Evolutionary conservation across 2,888 invertebrate species (phyloP).

Genomic region (Rotaria magnacalcarata): DNA sequence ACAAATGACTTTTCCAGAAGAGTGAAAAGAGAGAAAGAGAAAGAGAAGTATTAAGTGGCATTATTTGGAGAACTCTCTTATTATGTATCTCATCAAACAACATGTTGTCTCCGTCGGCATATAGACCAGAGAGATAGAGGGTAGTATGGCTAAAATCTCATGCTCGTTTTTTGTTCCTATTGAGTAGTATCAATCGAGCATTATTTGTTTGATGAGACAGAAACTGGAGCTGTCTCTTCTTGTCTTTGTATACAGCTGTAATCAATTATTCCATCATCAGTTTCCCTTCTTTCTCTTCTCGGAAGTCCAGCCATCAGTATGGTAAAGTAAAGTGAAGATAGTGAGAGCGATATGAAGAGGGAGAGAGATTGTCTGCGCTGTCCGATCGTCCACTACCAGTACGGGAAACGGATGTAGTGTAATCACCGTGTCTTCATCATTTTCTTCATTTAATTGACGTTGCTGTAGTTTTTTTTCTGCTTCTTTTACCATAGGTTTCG

Average conservation of each 20-base stretch:
- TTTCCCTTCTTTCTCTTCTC: neutral
- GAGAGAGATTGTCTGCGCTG: neutral
- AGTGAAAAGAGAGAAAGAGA: neutral
- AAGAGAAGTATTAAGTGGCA: constrained; percentile 21
- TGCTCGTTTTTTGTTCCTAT: neutral
- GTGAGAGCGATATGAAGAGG: neutral
- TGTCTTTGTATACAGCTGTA: constrained; percentile 1
- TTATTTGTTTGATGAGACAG: constrained; percentile 22
- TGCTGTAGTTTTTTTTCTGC: neutral
- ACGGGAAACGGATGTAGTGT: neutral
- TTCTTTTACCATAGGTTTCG: neutral
- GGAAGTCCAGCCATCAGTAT: neutral
- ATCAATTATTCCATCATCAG: constrained; percentile 28
- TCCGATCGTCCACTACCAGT: neutral
- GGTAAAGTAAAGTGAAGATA: neutral
- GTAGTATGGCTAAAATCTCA: neutral
- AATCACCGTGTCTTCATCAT: neutral
- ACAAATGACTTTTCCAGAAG: constrained; percentile 5
- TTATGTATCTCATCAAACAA: constrained; percentile 14
- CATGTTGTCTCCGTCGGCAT: constrained; percentile 1
- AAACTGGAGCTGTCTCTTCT: neutral
- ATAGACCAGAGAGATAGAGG: neutral
- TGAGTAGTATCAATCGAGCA: neutral
- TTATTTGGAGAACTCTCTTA: constrained; percentile 18
- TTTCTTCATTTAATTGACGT: neutral